phyloP scores from a whole-genome alignment of 2,888 invertebrate genomes.

The Chymomyza fuscimana region DNA sequence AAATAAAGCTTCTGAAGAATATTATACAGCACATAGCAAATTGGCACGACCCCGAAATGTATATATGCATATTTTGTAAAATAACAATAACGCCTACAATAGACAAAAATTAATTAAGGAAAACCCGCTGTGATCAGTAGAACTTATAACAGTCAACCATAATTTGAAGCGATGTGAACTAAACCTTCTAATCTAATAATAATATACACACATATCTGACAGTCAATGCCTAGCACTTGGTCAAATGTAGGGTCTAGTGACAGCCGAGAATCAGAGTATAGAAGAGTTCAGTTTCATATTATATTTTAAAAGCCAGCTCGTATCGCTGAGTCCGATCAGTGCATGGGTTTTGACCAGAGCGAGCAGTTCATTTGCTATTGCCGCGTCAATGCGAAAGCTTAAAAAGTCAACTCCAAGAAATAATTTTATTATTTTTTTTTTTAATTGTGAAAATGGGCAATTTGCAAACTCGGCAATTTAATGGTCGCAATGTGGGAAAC shows the following conservation, averaged over 20 bases:
- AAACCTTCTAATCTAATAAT: too few species aligned
- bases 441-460: conserved; percentile 67
- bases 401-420: conserved; percentile 41
- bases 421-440: conserved; percentile 21
- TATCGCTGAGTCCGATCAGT: conserved; percentile 35
- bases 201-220: not conserved
- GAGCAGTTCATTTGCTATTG: conserved; percentile 38
- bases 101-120: conserved; percentile 64
- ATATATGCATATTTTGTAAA: not conserved
- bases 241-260: conserved; percentile 43
- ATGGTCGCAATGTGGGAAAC: conserved; percentile 53
- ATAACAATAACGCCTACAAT: conserved; percentile 24
- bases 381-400: conserved; percentile 43
- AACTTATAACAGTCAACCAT: conserved; percentile 51
- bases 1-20: too few species aligned
- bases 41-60: too few species aligned
- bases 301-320: conserved; percentile 13
- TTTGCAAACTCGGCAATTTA: conserved; percentile 58
- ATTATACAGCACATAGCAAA: too few species aligned
- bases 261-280: not conserved
- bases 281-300: conserved; percentile 4
- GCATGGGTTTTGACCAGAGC: conserved; percentile 40
- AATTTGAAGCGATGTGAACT: too few species aligned
- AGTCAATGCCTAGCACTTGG: conserved; percentile 51
- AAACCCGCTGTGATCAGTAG: conserved; percentile 74